Evolutionary conservation across 1,140 invertebrate genomes (phyloP), one percentile per base, ranked within the genome.

Genomic region (Bombus soroeensis): DNA sequence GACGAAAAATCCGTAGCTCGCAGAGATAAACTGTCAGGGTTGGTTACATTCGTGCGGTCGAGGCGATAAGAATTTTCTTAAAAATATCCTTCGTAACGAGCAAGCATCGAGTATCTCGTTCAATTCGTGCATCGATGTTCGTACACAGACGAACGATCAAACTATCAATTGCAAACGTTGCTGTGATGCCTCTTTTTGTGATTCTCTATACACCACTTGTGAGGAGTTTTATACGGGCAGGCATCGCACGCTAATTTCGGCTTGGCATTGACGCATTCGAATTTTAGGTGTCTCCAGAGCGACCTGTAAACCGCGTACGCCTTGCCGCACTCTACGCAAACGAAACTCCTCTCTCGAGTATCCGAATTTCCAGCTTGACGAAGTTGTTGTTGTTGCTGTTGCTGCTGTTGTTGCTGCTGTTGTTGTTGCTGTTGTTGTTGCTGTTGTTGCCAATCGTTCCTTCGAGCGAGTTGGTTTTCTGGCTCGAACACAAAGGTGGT

Each of bases 141-240:
- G 18, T 37, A 37, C 8, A 22, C 39, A 8, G 47, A 12, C n/a
- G 18, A 57, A 57, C 12, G 43, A 13, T 47, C n/a, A 47, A 76
- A 4, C 6, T 37, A 70, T 47, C 66, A 74, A 85, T 79, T 64
- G 34, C 72, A 72, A 39, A 75, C 32, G 12, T 71, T 25, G 32
- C 10, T 28, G 76, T 95, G 94, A 62, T 92, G 91, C 43, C 90
- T 94, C 66, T 90, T 94, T 28, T 91, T 91, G 73, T 95, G 95
- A 43, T 93, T 94, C 10, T 93, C 92, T 4, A 95, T 91, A 32
- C 93, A 93, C 90, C 94, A 94, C 15, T 94, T 94, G 84, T 95
- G 93, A 32, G 95, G 94, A 22, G 93, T 95, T 74, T 94, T 94
- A 68, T 95, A 95, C 3, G 93, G 88, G 81, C 96, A 96, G 8